A percentile compares a stretch with the other conserved stretches of the same genome.
Conservation (phyloP, 2,113 vertebrate genomes). For the Lamprotornis superbus region DNA sequence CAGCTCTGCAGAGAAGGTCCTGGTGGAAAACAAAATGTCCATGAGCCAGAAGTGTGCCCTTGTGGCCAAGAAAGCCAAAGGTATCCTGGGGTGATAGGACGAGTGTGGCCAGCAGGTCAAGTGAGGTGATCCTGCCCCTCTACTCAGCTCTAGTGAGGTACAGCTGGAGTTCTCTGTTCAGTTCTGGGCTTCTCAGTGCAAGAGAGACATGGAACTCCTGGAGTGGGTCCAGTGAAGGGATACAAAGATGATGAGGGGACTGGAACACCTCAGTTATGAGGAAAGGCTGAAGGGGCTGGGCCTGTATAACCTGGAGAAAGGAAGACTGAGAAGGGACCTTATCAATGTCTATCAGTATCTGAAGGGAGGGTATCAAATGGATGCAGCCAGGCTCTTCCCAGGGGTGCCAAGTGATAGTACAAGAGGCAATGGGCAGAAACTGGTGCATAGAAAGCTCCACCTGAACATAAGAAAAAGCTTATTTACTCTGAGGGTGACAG, state of each 20-base stretch:
- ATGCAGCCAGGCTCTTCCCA: not conserved
- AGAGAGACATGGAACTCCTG: not conserved
- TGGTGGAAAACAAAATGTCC: not conserved
- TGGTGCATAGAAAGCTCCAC: not conserved
- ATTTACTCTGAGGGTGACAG: not conserved
- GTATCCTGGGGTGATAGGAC: not conserved
- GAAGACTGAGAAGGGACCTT: not conserved
- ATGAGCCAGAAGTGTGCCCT: not conserved
- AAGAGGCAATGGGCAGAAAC: not conserved
- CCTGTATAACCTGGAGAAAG: not conserved
- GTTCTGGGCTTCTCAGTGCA: not conserved
- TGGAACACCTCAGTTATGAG: not conserved
- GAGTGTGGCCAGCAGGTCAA: not conserved
- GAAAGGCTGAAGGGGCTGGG: not conserved
- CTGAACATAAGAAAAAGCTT: not conserved
- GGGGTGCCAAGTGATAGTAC: not conserved
- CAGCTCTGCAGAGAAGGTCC: not conserved
- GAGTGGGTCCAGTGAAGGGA: not conserved
- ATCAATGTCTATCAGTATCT: not conserved
- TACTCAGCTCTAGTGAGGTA: not conserved
- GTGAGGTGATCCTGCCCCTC: not conserved
- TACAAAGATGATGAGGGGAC: not conserved
- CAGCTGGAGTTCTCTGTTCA: not conserved
- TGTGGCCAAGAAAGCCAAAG: not conserved
- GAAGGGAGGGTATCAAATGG: not conserved